These are phyloP conservation scores for Melanotaenia trifasciata DNA, from an alignment of 2,797 vertebrate genomes.

Conservation along the genomic window DNA sequence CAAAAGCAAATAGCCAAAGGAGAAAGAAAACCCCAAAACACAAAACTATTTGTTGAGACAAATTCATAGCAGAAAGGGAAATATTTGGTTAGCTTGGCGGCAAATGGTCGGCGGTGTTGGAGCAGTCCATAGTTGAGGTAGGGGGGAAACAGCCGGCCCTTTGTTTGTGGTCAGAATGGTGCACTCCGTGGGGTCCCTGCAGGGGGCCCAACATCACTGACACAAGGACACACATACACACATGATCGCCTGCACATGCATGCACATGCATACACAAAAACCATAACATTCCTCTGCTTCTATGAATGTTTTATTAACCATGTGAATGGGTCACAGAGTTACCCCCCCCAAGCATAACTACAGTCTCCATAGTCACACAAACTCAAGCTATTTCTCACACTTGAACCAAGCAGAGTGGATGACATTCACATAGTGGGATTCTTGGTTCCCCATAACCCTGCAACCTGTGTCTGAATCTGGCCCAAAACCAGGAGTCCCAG, in stretches of 20 bases:
- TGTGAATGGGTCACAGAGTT: conserved; percentile 87
- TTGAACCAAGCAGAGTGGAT: conserved; percentile 47
- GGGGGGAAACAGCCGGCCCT: conserved; percentile 86
- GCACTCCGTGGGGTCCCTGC: conserved; percentile 88
- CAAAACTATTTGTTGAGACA: conserved; percentile 87
- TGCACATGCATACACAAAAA: conserved; percentile 71
- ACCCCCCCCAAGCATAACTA: conserved; percentile 75
- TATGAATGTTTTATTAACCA: conserved; percentile 89
- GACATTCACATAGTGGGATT: conserved; percentile 61
- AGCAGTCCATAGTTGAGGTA: conserved; percentile 82
- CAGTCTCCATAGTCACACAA: conserved; percentile 72
- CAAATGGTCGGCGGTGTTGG: conserved; percentile 78
- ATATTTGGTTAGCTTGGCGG: conserved; percentile 89
- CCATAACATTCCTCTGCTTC: conserved; percentile 85
- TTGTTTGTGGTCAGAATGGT: conserved; percentile 90
- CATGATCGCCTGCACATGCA: conserved; percentile 50
- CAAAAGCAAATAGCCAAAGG: conserved; percentile 60
- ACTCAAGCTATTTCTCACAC: conserved; percentile 56
- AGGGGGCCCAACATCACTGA: conserved; percentile 86
- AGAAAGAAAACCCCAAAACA: conserved; percentile 77
- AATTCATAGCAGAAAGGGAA: conserved; percentile 85
- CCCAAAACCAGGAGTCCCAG: conserved; percentile 15
- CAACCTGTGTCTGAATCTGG: conserved; percentile 42
- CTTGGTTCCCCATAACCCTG: conserved; percentile 63
- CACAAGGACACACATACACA: conserved; percentile 78